Evolutionary conservation across 2,888 invertebrate genomes (phyloP).

Genomic region (Tuta absoluta): DNA sequence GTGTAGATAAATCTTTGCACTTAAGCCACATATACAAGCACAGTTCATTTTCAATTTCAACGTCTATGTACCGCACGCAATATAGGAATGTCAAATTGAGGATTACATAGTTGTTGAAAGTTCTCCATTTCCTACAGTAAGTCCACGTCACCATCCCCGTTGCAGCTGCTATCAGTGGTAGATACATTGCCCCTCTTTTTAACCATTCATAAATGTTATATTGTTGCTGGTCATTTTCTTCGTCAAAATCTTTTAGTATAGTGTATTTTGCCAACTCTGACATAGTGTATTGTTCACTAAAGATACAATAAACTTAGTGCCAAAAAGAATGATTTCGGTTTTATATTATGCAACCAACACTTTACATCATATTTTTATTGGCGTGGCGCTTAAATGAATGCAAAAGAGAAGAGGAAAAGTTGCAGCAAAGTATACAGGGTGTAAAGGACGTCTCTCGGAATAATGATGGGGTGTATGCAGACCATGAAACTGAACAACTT

Average conservation of each 20-base stretch:
- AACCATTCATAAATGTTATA: neutral
- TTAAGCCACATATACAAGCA: neutral
- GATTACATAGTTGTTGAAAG: neutral
- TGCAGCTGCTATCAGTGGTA: neutral
- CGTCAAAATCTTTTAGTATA: too few species aligned
- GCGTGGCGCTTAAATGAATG: too few species aligned
- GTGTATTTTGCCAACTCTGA: neutral
- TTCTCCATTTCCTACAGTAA: neutral
- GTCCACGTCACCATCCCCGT: neutral
- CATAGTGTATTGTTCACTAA: too few species aligned
- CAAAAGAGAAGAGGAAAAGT: too few species aligned
- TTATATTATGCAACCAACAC: too few species aligned
- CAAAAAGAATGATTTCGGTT: too few species aligned
- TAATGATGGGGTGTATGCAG: too few species aligned
- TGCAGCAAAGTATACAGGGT: too few species aligned
- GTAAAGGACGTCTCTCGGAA: too few species aligned
- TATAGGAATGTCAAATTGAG: constrained; percentile 2
- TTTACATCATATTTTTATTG: too few species aligned
- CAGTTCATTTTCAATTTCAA: neutral
- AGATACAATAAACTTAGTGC: too few species aligned
- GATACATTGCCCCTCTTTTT: neutral
- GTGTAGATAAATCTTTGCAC: neutral
- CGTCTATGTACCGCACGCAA: neutral
- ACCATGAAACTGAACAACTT: too few species aligned
- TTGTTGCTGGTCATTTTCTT: neutral